phyloP scores from a whole-genome alignment of 2,113 vertebrate genomes.

The Sinocyclocheilus rhinocerous region DNA sequence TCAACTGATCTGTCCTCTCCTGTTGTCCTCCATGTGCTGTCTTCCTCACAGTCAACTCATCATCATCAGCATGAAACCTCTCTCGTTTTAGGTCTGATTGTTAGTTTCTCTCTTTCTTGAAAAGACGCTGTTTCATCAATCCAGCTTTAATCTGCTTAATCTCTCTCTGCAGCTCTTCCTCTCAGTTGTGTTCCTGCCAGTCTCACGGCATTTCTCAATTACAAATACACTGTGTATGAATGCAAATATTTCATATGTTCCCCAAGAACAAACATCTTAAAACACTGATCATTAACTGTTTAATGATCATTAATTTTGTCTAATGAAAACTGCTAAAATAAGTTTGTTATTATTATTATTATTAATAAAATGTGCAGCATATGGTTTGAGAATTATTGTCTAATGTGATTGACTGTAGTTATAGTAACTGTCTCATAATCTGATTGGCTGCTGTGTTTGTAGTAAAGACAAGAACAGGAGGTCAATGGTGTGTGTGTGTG shows the following conservation, averaged over 20 bases:
- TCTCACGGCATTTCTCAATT: slow-evolving; percentile 15
- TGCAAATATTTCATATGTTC: background rate
- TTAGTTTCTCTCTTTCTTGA: background rate
- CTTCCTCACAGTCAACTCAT: background rate
- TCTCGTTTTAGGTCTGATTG: background rate
- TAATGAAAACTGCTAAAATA: background rate
- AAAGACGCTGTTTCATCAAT: slow-evolving; percentile 24
- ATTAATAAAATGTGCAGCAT: background rate
- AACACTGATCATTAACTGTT: background rate
- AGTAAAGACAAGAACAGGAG: slow-evolving; percentile 49
- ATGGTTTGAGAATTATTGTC: background rate
- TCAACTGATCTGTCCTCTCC: background rate
- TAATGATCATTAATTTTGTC: background rate
- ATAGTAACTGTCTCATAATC: slow-evolving; percentile 63
- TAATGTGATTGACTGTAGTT: background rate
- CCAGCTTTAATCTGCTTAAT: slow-evolving; percentile 58
- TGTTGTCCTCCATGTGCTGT: background rate
- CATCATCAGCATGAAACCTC: background rate
- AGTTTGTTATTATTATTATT: background rate
- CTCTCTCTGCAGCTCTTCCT: slow-evolving; percentile 55
- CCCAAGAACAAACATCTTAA: background rate
- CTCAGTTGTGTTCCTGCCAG: background rate
- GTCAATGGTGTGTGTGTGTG: slow-evolving; percentile 23
- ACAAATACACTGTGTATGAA: background rate
- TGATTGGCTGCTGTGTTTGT: slow-evolving; percentile 57